phyloP scores from a whole-genome alignment of 2,888 invertebrate species.

The Mesorhabditis belari region DNA sequence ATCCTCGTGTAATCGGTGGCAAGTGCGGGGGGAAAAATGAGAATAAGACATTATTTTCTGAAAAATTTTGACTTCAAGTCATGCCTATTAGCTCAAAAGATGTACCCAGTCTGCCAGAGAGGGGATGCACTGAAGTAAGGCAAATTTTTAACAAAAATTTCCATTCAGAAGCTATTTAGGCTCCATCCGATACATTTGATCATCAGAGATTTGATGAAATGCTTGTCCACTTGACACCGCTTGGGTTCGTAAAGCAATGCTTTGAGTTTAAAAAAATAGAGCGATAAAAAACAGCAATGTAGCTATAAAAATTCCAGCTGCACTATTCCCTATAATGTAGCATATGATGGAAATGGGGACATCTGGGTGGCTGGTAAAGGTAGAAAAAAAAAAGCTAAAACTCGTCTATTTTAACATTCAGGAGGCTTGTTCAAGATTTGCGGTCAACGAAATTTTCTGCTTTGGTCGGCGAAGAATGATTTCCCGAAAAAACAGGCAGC shows the following conservation, averaged over 20 bases:
- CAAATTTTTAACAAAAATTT: neutral
- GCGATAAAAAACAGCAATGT: too few relatives aligned
- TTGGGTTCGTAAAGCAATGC: conserved; percentile 11
- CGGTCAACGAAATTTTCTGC: conserved; percentile 15
- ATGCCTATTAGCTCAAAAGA: neutral
- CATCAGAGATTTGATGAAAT: conserved; percentile 50
- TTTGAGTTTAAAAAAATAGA: too few relatives aligned
- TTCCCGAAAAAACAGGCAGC: conserved; percentile 48
- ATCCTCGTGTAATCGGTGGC: too few relatives aligned
- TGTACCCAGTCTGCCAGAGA: neutral
- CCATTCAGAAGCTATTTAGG: conserved; percentile 35
- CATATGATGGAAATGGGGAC: conserved; percentile 31
- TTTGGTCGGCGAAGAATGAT: conserved; percentile 36
- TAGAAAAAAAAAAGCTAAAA: neutral
- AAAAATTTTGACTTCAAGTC: too few relatives aligned
- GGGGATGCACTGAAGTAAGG: neutral
- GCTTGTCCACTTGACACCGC: conserved; percentile 44
- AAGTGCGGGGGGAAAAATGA: too few relatives aligned
- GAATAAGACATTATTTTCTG: too few relatives aligned
- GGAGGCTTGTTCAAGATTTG: conserved; percentile 50
- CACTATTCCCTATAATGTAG: conserved; percentile 41
- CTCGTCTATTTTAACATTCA: neutral
- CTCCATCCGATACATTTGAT: conserved; percentile 46
- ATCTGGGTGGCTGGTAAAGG: conserved; percentile 22
- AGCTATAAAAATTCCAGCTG: too few relatives aligned